phyloP scores from a whole-genome alignment of 2,888 invertebrate genomes.

The Yponomeuta evonymella region DNA sequence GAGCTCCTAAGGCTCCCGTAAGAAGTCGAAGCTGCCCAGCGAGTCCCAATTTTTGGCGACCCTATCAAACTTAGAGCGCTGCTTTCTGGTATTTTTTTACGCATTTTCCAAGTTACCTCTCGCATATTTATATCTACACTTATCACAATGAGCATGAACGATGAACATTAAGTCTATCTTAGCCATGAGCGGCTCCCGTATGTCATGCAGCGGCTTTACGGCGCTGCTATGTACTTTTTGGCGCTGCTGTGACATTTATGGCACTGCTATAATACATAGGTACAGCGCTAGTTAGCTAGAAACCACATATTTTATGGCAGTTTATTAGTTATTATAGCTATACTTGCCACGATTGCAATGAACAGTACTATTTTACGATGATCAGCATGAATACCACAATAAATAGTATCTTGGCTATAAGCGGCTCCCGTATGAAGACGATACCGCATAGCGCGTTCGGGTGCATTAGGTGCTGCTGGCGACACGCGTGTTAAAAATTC shows the following conservation, averaged over 20 bases:
- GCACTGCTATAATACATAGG: too few species aligned
- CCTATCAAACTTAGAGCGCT: too few species aligned
- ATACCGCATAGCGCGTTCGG: constrained; percentile 90
- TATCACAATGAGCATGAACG: constrained; percentile 85
- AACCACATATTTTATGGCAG: too few species aligned
- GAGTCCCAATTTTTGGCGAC: too few species aligned
- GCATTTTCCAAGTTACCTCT: too few species aligned
- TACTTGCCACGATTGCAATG: constrained; percentile 84
- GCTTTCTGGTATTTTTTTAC: too few species aligned
- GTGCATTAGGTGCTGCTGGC: constrained; percentile 65
- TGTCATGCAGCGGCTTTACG: too few species aligned
- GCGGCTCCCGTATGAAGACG: constrained; percentile 90
- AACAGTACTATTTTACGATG: constrained; percentile 84
- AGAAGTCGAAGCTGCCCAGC: constrained; percentile 78
- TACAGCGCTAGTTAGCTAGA: too few species aligned
- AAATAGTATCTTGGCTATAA: constrained; percentile 92
- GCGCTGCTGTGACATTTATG: too few species aligned
- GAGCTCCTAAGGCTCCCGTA: constrained; percentile 81
- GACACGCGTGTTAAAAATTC: constrained; percentile 26
- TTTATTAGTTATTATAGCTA: too few species aligned
- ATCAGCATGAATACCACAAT: constrained; percentile 88
- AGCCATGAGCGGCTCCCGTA: constrained; percentile 70
- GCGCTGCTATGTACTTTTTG: too few species aligned
- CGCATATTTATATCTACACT: constrained; percentile 38
- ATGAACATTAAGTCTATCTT: too few species aligned